phyloP scores from a whole-genome alignment of 1,140 invertebrate species.

The Sminthurinus signatus region DNA sequence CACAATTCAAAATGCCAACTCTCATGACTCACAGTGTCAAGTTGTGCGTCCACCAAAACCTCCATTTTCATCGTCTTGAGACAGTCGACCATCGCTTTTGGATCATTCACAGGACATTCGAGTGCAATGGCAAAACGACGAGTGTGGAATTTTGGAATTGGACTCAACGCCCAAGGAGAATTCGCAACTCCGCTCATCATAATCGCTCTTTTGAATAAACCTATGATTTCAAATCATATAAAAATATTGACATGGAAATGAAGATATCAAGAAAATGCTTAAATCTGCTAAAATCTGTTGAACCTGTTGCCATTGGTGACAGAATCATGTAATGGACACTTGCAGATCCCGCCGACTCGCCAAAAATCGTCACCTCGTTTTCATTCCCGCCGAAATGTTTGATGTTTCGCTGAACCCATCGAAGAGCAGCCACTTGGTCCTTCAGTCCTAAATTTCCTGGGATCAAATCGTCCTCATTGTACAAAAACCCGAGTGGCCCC shows the following conservation, averaged over 20 bases:
- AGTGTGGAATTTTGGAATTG: not conserved
- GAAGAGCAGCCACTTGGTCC: constrained; percentile 1
- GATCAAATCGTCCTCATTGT: constrained; percentile 6
- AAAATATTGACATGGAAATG: not conserved
- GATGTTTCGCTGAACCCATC: constrained; percentile 14
- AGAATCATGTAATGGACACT: not conserved
- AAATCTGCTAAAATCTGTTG: too few relatives aligned
- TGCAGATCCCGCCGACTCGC: constrained; percentile 3
- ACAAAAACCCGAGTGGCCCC: constrained; percentile 19
- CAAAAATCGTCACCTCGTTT: constrained; percentile 3
- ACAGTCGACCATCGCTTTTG: not conserved
- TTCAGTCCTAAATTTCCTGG: constrained; percentile 14
- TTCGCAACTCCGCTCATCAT: not conserved
- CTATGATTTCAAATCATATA: too few relatives aligned
- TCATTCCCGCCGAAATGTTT: not conserved
- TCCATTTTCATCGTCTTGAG: not conserved
- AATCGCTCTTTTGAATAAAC: not conserved
- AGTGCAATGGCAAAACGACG: not conserved
- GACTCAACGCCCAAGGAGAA: not conserved
- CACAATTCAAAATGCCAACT: too few relatives aligned
- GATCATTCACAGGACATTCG: not conserved
- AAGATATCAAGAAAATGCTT: not conserved
- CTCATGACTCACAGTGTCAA: not conserved
- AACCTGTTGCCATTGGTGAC: not conserved
- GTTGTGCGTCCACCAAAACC: not conserved